Conservation (phyloP, 2,888 invertebrate species). For the Hyalella azteca region DNA sequence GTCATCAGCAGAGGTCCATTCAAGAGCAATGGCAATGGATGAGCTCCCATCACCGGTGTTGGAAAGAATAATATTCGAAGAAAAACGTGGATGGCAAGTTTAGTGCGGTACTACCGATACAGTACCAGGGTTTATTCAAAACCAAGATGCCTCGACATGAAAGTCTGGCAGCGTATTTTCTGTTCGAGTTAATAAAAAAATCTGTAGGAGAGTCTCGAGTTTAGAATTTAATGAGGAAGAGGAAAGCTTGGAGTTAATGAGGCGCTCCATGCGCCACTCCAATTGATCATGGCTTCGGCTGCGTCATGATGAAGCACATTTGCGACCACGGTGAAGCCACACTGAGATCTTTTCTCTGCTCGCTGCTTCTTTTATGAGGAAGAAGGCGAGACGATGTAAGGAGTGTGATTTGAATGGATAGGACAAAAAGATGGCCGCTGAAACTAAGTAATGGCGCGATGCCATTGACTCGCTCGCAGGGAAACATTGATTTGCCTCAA, state of each 20-base stretch:
- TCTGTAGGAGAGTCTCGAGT: too few relatives aligned
- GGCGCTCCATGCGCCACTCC: slow-evolving; percentile 13
- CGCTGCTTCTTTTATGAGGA: slow-evolving; percentile 29
- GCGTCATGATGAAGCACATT: slow-evolving; percentile 31
- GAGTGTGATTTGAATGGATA: slow-evolving; percentile 37
- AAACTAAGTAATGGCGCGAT: slow-evolving; percentile 33
- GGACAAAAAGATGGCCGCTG: slow-evolving; percentile 20
- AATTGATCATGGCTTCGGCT: slow-evolving; percentile 11
- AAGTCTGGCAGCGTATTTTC: too few relatives aligned
- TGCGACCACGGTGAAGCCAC: not conserved
- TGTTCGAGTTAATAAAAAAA: too few relatives aligned
- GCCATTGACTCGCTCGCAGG: slow-evolving; percentile 19
- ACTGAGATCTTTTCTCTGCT: not conserved
- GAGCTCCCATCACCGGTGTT: not conserved
- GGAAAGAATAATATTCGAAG: not conserved
- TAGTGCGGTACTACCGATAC: too few relatives aligned
- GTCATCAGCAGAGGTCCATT: slow-evolving; percentile 14
- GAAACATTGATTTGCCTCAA: slow-evolving; percentile 14
- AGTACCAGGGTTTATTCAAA: too few relatives aligned
- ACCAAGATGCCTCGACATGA: too few relatives aligned
- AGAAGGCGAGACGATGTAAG: slow-evolving; percentile 21
- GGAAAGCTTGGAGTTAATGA: not conserved
- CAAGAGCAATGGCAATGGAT: slow-evolving; percentile 24
- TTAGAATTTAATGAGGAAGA: slow-evolving; percentile 1
- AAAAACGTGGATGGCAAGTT: too few relatives aligned